These are phyloP conservation scores for Lasaia peninsularis DNA, from an alignment of 1,140 invertebrate species.

Conservation along the genomic window DNA sequence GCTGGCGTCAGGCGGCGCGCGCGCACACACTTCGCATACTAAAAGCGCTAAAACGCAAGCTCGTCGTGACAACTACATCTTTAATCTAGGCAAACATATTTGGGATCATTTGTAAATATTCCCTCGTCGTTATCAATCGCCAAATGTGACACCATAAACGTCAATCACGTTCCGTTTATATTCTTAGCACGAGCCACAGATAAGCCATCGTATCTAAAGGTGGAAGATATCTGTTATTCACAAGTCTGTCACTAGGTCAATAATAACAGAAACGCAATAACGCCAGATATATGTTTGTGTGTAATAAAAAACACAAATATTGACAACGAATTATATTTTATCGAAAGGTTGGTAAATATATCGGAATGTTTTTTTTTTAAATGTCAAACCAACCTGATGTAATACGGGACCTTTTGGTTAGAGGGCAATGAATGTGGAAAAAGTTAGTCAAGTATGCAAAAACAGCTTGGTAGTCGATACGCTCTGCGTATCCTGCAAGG, in stretches of 20 bases:
- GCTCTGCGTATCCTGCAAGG: too few relatives aligned
- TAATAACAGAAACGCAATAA: not conserved
- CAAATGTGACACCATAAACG: constrained; percentile 56
- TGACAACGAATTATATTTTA: not conserved
- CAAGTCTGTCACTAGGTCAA: constrained; percentile 1
- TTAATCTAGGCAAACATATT: constrained; percentile 61
- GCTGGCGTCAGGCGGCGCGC: constrained; percentile 63
- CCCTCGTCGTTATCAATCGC: constrained; percentile 49
- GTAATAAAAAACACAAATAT: not conserved
- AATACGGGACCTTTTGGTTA: too few relatives aligned
- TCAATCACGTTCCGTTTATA: constrained; percentile 46
- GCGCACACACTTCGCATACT: constrained; percentile 71
- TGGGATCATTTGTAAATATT: constrained; percentile 56
- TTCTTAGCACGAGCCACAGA: constrained; percentile 39
- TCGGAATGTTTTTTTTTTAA: too few relatives aligned
- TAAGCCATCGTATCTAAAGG: constrained; percentile 28
- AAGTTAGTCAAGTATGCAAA: too few relatives aligned
- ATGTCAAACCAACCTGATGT: too few relatives aligned
- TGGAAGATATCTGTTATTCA: not conserved
- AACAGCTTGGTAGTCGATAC: too few relatives aligned
- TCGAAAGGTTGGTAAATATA: not conserved
- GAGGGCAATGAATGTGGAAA: too few relatives aligned
- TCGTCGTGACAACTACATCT: constrained; percentile 48
- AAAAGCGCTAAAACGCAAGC: constrained; percentile 48
- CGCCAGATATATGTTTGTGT: not conserved